phyloP scores from a whole-genome alignment of 2,888 invertebrate genomes.

The Microctonus aethiopoides region DNA sequence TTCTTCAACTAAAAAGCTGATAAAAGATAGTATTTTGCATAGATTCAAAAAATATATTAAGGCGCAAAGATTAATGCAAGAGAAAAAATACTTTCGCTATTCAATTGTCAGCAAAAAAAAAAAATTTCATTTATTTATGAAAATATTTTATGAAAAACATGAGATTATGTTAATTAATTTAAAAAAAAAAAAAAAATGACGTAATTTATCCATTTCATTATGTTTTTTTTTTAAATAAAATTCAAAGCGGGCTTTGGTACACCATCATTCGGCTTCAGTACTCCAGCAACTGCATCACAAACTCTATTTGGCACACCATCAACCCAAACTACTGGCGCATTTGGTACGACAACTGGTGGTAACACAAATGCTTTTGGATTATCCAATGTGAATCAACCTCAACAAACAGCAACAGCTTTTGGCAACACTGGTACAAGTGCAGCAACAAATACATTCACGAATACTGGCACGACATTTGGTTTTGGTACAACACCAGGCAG shows the following conservation, averaged over 20 bases:
- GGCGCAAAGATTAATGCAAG: neutral
- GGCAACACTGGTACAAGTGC: conserved; percentile 54
- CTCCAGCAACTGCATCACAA: conserved; percentile 68
- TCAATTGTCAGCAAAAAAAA: neutral
- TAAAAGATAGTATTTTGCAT: neutral
- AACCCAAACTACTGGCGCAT: conserved; percentile 61
- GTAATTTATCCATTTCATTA: too few species aligned
- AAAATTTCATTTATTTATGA: too few species aligned
- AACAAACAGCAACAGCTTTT: conserved; percentile 65
- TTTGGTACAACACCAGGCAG: conserved; percentile 63
- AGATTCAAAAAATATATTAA: neutral
- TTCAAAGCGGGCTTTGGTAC: conserved; percentile 67
- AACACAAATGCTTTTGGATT: conserved; percentile 57
- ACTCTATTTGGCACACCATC: conserved; percentile 69
- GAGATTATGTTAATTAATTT: too few species aligned
- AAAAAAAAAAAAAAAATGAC: too few species aligned
- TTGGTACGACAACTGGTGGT: conserved; percentile 61
- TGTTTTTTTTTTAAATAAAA: too few species aligned
- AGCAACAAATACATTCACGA: conserved; percentile 55
- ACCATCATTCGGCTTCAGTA: conserved; percentile 64
- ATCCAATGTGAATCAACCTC: conserved; percentile 50
- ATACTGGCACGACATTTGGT: conserved; percentile 62
- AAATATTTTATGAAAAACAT: too few species aligned
- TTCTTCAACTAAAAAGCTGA: neutral
- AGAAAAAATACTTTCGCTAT: neutral